A percentile compares a stretch with the other conserved stretches of the same genome.
These are phyloP conservation scores for Capreolus pygargus DNA, from an alignment of 2,113 vertebrate genomes.

Conservation along the genomic window DNA sequence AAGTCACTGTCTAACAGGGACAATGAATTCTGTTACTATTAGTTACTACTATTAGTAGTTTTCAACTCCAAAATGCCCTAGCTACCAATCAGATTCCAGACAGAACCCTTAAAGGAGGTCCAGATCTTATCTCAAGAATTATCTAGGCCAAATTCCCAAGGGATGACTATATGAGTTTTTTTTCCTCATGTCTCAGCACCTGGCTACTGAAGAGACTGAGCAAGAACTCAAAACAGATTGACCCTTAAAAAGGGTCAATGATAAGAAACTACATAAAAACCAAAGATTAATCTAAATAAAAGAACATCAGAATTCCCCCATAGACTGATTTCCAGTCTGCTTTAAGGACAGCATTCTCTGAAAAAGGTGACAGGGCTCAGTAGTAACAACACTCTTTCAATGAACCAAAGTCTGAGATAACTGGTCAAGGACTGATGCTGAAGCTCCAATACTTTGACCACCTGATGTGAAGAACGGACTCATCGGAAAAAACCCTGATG, in stretches of 20 bases:
- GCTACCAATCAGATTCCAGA: background rate
- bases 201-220: background rate
- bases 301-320: background rate
- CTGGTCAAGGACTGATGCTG: background rate
- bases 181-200: background rate
- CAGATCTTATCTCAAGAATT: background rate
- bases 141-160: background rate
- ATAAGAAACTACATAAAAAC: background rate
- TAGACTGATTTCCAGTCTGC: background rate
- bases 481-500: background rate
- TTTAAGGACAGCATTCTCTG: background rate
- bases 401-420: constrained; percentile 21
- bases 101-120: background rate
- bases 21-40: background rate
- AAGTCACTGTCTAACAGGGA: background rate
- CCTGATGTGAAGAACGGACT: background rate
- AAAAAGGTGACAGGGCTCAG: background rate
- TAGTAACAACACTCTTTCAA: background rate
- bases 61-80: background rate
- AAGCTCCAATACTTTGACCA: background rate
- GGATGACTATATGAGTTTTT: background rate
- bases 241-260: background rate
- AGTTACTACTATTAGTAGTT: no score
- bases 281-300: background rate
- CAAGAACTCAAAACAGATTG: background rate